Evolutionary conservation across 2,797 vertebrate genomes (phyloP).

Genomic region (Acipenser ruthenus): DNA sequence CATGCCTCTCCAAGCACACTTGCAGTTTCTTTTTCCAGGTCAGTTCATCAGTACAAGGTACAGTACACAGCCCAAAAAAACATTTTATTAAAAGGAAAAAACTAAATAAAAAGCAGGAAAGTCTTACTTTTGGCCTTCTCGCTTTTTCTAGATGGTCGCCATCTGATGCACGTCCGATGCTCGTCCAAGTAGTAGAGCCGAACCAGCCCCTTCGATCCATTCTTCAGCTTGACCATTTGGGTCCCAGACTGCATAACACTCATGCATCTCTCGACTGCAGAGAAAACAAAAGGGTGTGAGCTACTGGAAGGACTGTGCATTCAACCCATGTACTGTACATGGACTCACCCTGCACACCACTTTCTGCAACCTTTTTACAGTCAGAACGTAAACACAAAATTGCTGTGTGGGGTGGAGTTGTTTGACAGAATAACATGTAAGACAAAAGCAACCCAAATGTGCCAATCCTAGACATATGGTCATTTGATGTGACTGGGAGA

Average conservation of each 20-base stretch:
- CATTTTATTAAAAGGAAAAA: neutral
- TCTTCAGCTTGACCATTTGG: conserved; percentile 97
- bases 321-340: too few species aligned
- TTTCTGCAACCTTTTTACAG: too few species aligned
- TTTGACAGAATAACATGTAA: too few species aligned
- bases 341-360: neutral
- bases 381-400: too few species aligned
- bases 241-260: conserved; percentile 97
- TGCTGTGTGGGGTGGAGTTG: too few species aligned
- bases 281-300: conserved; percentile 24
- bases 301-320: too few species aligned
- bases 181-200: conserved; percentile 98
- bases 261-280: conserved; percentile 97
- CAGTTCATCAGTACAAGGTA: too few species aligned
- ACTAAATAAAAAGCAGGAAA: accelerated
- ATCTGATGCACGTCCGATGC: conserved; percentile 89
- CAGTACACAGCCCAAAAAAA: neutral
- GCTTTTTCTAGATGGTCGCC: conserved; percentile 93
- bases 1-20: too few species aligned
- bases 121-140: conserved; percentile 96
- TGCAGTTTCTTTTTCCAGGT: too few species aligned
- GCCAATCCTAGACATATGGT: too few species aligned
- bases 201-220: conserved; percentile 85
- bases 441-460: too few species aligned
- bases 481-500: too few species aligned